Conservation (phyloP, 1,140 invertebrate genomes). For the Cyrtorhinus lividipennis region DNA sequence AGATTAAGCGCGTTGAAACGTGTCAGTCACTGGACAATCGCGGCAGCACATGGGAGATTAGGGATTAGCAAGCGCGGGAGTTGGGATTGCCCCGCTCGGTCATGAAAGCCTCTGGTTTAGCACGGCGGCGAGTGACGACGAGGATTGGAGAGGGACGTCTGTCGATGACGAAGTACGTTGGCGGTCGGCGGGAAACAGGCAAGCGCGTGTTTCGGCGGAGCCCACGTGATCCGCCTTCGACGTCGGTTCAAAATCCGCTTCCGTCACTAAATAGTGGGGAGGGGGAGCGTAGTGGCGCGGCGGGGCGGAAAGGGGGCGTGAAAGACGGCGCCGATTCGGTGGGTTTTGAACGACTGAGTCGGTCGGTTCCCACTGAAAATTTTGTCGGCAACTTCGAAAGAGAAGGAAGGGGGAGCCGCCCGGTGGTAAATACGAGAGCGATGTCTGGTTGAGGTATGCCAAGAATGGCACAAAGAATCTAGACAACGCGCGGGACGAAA, state of each 20-base stretch:
- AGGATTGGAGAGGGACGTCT: too few relatives aligned
- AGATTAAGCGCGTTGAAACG: background rate
- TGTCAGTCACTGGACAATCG: background rate
- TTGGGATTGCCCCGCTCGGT: too few relatives aligned
- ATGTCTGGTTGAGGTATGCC: slow-evolving; percentile 77
- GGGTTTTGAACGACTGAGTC: background rate
- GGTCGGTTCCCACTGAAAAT: background rate
- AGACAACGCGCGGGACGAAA: slow-evolving; percentile 71
- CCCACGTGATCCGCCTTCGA: background rate
- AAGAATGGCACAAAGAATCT: slow-evolving; percentile 90
- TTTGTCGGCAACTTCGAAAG: background rate
- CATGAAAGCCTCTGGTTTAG: background rate
- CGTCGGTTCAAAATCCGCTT: background rate
- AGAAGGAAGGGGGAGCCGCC: background rate
- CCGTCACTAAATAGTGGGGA: background rate
- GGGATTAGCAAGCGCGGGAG: background rate
- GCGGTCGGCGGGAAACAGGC: background rate
- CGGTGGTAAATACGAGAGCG: slow-evolving; percentile 53
- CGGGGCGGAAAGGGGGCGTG: background rate
- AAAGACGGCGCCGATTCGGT: background rate
- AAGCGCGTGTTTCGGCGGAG: background rate
- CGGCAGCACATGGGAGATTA: background rate
- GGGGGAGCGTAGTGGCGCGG: background rate
- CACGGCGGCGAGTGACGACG: background rate
- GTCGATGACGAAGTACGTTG: too few relatives aligned